These are phyloP conservation scores for Clavelina lepadiformis DNA, from an alignment of 23 tunicate species.

Conservation along the genomic window DNA sequence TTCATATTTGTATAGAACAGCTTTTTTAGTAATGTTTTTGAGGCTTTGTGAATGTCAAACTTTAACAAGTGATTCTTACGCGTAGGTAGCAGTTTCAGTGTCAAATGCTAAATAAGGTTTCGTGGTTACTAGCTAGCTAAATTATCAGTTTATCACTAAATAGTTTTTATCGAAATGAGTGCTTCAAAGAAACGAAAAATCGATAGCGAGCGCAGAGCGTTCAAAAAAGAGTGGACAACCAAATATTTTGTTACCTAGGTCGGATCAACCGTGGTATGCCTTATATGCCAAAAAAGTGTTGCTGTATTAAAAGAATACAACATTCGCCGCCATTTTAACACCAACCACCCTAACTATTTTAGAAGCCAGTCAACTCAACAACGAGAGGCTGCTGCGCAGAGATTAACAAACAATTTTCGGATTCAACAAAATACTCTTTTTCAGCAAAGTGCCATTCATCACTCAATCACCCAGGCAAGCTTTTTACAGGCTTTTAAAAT, in stretches of 20 bases:
- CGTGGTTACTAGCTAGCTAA: constrained; percentile 2
- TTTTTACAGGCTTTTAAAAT: constrained; percentile 18
- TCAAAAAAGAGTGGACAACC: constrained; percentile 25
- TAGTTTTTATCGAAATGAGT: too few relatives aligned
- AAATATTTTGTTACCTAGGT: constrained; percentile 17
- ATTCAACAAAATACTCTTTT: constrained; percentile 9
- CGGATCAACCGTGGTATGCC: constrained; percentile 18
- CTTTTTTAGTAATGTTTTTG: neutral
- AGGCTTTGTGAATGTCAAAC: constrained; percentile 3
- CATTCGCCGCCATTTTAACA: constrained; percentile 2
- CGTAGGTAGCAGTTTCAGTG: constrained; percentile 5
- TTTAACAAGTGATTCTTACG: constrained; percentile 1
- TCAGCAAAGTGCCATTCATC: constrained; percentile 9
- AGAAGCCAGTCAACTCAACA: constrained; percentile 4
- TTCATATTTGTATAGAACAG: constrained; percentile 1
- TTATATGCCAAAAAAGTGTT: constrained; percentile 1
- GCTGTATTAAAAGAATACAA: constrained; percentile 17
- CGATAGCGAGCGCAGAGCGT: constrained; percentile 11
- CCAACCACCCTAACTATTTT: constrained; percentile 4
- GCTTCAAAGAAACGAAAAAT: constrained; percentile 26
- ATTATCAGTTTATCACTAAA: too few relatives aligned
- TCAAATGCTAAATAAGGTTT: constrained; percentile 1
- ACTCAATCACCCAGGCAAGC: constrained; percentile 29
- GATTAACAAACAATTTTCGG: constrained; percentile 13
- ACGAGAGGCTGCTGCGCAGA: constrained; percentile 10